Conservation (phyloP, 2,888 invertebrate species). For the Criorhina ranunculi region DNA sequence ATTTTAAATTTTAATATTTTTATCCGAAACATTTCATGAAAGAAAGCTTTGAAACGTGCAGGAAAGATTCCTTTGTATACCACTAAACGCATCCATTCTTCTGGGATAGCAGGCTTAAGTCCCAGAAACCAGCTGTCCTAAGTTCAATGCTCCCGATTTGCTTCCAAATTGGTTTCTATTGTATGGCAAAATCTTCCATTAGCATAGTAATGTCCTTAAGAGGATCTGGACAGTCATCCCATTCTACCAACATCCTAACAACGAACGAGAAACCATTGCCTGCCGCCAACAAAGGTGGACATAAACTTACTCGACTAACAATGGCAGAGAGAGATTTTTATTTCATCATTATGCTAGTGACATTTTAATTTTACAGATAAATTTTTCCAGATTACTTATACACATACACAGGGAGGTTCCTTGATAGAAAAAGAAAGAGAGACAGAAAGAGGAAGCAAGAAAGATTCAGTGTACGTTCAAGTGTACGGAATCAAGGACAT, state of each 20-base stretch:
- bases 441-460: background rate
- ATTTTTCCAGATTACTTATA: slow-evolving; percentile 54
- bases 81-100: slow-evolving; percentile 17
- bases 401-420: slow-evolving; percentile 10
- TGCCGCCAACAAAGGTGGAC: slow-evolving; percentile 51
- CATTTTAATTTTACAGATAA: slow-evolving; percentile 75
- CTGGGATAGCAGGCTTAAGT: slow-evolving; percentile 8
- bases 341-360: slow-evolving; percentile 73
- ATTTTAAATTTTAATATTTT: slow-evolving; percentile 10
- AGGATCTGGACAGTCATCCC: slow-evolving; percentile 7
- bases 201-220: slow-evolving; percentile 64
- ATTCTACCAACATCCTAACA: background rate
- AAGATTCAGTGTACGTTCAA: too few relatives aligned
- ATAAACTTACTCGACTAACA: slow-evolving; percentile 61
- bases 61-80: slow-evolving; percentile 6
- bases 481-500: slow-evolving; percentile 5
- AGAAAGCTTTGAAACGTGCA: slow-evolving; percentile 10
- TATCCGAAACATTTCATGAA: background rate
- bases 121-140: slow-evolving; percentile 22
- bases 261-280: background rate
- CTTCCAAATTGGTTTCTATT: slow-evolving; percentile 70
- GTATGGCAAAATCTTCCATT: slow-evolving; percentile 64
- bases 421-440: background rate
- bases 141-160: slow-evolving; percentile 63
- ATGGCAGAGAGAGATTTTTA: slow-evolving; percentile 64